These are phyloP conservation scores for Geotrypetes seraphini DNA, from an alignment of 2,797 vertebrate species.

Conservation along the genomic window DNA sequence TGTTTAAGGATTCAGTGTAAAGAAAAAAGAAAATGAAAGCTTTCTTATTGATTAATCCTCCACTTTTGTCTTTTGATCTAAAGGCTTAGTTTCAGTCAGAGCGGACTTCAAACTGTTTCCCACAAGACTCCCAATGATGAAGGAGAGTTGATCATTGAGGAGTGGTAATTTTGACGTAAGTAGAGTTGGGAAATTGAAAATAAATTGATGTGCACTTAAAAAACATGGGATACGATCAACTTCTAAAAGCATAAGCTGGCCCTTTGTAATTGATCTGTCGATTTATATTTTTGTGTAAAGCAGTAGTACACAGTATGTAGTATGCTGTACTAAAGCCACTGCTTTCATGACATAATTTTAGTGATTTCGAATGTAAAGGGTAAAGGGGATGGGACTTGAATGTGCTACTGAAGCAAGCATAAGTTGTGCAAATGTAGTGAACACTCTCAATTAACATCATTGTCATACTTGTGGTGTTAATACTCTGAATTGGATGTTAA, in stretches of 20 bases:
- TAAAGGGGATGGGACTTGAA: too few species aligned
- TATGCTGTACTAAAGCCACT: too few species aligned
- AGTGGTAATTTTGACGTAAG: slow-evolving; percentile 4
- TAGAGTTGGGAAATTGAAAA: slow-evolving; percentile 1
- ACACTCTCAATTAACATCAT: too few species aligned
- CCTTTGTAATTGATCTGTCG: not conserved
- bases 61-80: slow-evolving; percentile 36
- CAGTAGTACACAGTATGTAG: too few species aligned
- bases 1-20: slow-evolving; percentile 35
- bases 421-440: too few species aligned
- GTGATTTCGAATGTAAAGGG: too few species aligned
- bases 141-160: slow-evolving; percentile 4
- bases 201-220: slow-evolving; percentile 1
- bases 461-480: too few species aligned
- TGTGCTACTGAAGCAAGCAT: too few species aligned
- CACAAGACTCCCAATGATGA: slow-evolving; percentile 3
- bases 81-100: slow-evolving; percentile 21
- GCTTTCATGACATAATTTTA: too few species aligned
- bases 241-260: slow-evolving; percentile 4
- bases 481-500: too few species aligned
- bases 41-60: slow-evolving; percentile 27
- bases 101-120: slow-evolving; percentile 5
- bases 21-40: slow-evolving; percentile 22
- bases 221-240: not conserved
- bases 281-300: not conserved